Evolutionary conservation across 2,797 vertebrate genomes (phyloP).

Genomic region (Potorous gilbertii): DNA sequence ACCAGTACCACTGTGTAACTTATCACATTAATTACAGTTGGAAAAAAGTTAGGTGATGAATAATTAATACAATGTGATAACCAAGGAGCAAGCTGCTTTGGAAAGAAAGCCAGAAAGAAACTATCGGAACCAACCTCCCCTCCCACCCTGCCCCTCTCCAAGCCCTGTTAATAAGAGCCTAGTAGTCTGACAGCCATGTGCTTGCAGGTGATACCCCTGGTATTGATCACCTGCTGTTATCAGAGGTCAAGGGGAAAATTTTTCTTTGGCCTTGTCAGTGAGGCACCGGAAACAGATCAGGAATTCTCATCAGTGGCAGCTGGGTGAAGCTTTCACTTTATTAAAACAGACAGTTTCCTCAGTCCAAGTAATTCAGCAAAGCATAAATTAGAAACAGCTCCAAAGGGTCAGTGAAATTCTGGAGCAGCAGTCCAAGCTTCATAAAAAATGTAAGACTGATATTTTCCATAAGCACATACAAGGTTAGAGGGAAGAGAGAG

Average conservation of each 20-base stretch:
- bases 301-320: slow-evolving; percentile 72
- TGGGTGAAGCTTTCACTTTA: slow-evolving; percentile 77
- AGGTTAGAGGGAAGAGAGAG: neutral
- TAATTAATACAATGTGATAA: slow-evolving; percentile 78
- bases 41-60: slow-evolving; percentile 73
- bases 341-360: slow-evolving; percentile 79
- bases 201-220: slow-evolving; percentile 1
- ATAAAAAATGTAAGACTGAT: slow-evolving; percentile 21
- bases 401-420: slow-evolving; percentile 63
- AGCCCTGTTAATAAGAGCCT: slow-evolving; percentile 48
- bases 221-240: slow-evolving; percentile 52
- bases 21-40: slow-evolving; percentile 72
- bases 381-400: slow-evolving; percentile 78
- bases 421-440: slow-evolving; percentile 51
- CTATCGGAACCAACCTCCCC: neutral
- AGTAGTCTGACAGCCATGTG: neutral
- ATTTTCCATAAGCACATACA: neutral
- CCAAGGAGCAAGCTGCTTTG: slow-evolving; percentile 50
- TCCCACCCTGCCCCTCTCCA: neutral
- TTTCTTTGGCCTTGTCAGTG: slow-evolving; percentile 62
- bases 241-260: slow-evolving; percentile 58
- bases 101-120: slow-evolving; percentile 69
- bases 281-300: slow-evolving; percentile 70
- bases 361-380: slow-evolving; percentile 76
- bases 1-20: slow-evolving; percentile 66